phyloP scores from a whole-genome alignment of 2,113 vertebrate species.

The Redunca redunca region DNA sequence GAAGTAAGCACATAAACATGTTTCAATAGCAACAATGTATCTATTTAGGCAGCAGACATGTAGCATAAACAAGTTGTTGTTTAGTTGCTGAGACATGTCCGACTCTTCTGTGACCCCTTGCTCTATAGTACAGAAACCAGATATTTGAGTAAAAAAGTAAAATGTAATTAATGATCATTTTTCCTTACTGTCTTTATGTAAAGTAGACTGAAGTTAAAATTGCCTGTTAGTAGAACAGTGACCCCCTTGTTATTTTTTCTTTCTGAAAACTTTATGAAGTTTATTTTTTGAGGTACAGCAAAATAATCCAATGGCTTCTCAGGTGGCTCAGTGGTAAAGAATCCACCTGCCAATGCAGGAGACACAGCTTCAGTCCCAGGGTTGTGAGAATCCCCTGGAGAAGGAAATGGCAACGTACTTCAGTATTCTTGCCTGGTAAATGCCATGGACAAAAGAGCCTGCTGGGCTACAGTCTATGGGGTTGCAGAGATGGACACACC shows the following conservation, averaged over 20 bases:
- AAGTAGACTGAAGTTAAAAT: not conserved
- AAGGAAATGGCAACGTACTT: not conserved
- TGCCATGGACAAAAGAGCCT: not conserved
- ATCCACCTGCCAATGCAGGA: not conserved
- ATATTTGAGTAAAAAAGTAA: not conserved
- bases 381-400: not conserved
- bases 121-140: not conserved
- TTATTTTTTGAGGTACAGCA: not conserved
- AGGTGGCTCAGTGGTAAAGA: not conserved
- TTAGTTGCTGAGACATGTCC: not conserved
- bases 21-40: not conserved
- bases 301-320: not conserved
- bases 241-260: not conserved
- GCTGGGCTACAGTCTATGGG: not conserved
- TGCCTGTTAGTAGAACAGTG: not conserved
- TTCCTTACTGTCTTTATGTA: not conserved
- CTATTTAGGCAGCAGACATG: not conserved
- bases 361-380: not conserved
- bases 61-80: not conserved
- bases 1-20: not conserved
- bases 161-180: not conserved
- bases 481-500: not conserved
- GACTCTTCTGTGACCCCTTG: not conserved
- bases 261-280: not conserved
- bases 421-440: not conserved